Base-by-base conservation (phyloP, 2,797 vertebrate species). In the Melanotaenia maccullochi region DNA sequence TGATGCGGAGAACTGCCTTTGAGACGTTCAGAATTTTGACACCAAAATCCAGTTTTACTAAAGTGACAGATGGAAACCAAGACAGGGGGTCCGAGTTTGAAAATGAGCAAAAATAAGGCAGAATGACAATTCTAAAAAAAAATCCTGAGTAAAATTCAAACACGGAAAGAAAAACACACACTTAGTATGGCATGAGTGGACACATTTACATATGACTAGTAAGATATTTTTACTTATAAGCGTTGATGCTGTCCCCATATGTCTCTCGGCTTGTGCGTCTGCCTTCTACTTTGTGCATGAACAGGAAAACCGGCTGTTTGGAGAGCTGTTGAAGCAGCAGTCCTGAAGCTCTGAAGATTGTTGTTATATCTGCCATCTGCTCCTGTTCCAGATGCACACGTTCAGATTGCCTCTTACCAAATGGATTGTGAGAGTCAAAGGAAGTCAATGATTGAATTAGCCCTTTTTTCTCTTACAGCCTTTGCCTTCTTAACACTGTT, bases 391-490 rank as follows among this genome's bases (percentile, higher is more conserved):
- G 63, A 76, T 55, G 66, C 28, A 68, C 16, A 59, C 35, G 58
- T 25, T 55, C n/a, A 64, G 3, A 18, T 25, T 13, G 36, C 32
- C 54, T 69, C 33, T 55, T 57, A 57, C 68, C 76, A 64, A 86
- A 76, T 78, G 68, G 69, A 78, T 85, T 66, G 71, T 81, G 68
- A 76, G 66, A 84, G 85, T 84, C 80, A 89, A 81, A 90, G 78
- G 33, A 55, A n/a, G 65, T 57, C 59, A 25, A 40, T 85, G 76
- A 84, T 78, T 80, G 80, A 88, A 82, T 91, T 76, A 86, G 57
- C 35, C 63, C 42, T 78, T 52, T 67, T 65, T 79, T 84, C 71
- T 74, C 69, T 74, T 49, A 64, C 75, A 79, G 64, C 52, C 24
- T 24, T 52, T 22, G 63, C 38, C 67, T 78, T 69, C 54, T 85